Evolutionary conservation across 2,888 invertebrate species (phyloP).

Genomic region (Drosophila rellima): DNA sequence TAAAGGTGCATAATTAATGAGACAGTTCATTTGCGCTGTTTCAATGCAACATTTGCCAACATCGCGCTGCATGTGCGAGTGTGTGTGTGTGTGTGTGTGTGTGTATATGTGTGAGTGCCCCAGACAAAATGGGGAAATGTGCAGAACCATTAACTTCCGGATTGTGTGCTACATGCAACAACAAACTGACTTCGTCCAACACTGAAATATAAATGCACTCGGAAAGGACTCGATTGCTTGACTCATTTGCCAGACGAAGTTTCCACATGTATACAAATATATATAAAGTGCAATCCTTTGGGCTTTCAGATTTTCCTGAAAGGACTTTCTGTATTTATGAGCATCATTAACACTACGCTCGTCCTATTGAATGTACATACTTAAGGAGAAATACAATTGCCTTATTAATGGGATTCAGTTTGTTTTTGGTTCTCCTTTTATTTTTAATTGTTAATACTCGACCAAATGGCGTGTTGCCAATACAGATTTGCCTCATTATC

Average conservation of each 20-base stretch:
- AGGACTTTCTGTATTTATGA: slow-evolving; percentile 58
- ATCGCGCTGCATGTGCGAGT: background rate
- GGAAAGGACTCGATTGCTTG: slow-evolving; percentile 26
- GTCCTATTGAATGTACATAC: slow-evolving; percentile 4
- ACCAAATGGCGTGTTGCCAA: slow-evolving; percentile 37
- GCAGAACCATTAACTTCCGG: slow-evolving; percentile 59
- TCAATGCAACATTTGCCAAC: slow-evolving; percentile 14
- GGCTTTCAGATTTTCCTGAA: slow-evolving; percentile 18
- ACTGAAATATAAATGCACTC: slow-evolving; percentile 17
- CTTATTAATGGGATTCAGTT: slow-evolving; percentile 45
- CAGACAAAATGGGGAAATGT: slow-evolving; percentile 52
- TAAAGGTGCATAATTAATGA: slow-evolving; percentile 56
- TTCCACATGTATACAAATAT: background rate
- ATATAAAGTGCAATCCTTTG: slow-evolving; percentile 2
- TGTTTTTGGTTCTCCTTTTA: slow-evolving; percentile 45
- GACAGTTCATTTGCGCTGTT: slow-evolving; percentile 51
- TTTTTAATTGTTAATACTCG: slow-evolving; percentile 48
- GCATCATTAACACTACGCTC: slow-evolving; percentile 33
- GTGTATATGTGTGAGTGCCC: background rate
- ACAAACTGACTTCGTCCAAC: slow-evolving; percentile 13
- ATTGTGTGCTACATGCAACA: slow-evolving; percentile 8
- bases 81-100: background rate
- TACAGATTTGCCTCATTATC: slow-evolving; percentile 29
- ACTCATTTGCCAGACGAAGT: slow-evolving; percentile 46
- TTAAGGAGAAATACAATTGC: slow-evolving; percentile 4